These are phyloP conservation scores for Aspidapion aeneum DNA, from an alignment of 2,888 invertebrate species.

Conservation along the genomic window DNA sequence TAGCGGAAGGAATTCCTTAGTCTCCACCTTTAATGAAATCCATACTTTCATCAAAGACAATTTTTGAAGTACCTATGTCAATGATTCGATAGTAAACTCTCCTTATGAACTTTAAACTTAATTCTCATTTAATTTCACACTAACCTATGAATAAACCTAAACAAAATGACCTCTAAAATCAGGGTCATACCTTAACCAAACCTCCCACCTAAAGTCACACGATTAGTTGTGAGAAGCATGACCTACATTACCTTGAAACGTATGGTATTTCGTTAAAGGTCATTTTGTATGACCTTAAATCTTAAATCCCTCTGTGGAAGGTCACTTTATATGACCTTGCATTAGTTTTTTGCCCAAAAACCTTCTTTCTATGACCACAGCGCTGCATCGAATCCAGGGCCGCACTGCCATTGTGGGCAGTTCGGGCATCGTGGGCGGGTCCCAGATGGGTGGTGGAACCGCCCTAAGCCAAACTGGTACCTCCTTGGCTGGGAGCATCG, in stretches of 20 bases:
- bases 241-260: no score
- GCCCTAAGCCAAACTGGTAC: neutral
- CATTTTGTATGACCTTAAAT: neutral
- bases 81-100: no score
- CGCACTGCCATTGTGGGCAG: neutral
- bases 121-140: no score
- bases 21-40: neutral
- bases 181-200: no score
- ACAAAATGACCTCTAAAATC: no score
- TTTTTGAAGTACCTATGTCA: no score
- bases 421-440: neutral
- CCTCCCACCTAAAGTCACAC: no score
- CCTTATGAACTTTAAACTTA: no score
- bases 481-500: conserved; percentile 24
- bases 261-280: no score
- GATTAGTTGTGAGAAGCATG: no score
- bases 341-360: no score
- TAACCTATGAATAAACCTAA: no score
- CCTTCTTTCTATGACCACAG: neutral
- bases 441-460: neutral
- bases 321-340: neutral
- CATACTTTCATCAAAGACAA: neutral
- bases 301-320: neutral
- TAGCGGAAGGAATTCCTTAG: neutral
- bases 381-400: neutral